Conservation (phyloP, 2,888 invertebrate genomes). For the Cheilosia vernalis region DNA sequence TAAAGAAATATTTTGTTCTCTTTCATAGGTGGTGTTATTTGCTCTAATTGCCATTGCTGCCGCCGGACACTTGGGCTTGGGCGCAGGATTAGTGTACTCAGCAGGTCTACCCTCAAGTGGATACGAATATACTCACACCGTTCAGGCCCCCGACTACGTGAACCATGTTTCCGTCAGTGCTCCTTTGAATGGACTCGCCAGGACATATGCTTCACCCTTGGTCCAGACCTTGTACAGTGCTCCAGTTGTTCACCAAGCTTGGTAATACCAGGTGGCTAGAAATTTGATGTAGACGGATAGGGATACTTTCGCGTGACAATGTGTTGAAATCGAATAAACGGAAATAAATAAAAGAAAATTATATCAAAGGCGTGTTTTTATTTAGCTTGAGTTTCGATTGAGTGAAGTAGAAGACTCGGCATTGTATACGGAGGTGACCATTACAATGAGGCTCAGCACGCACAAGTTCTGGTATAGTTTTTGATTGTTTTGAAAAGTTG, state of each 20-base stretch:
- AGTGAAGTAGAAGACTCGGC: not conserved
- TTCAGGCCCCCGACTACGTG: conserved; percentile 77
- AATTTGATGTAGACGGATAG: conserved; percentile 51
- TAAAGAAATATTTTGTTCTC: not conserved
- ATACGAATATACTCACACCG: conserved; percentile 77
- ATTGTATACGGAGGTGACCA: not conserved
- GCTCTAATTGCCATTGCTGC: conserved; percentile 76
- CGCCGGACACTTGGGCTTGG: conserved; percentile 54
- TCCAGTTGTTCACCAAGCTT: conserved; percentile 70
- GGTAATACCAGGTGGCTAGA: conserved; percentile 58
- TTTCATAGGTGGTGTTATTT: conserved; percentile 77
- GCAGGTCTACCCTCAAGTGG: conserved; percentile 75
- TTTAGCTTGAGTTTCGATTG: not conserved
- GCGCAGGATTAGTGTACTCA: conserved; percentile 69
- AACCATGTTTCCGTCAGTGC: conserved; percentile 83
- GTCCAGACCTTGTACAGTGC: conserved; percentile 69
- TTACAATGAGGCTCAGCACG: too few relatives aligned
- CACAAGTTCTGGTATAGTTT: too few relatives aligned
- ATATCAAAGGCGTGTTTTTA: not conserved
- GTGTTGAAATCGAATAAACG: conserved; percentile 39
- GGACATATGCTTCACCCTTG: conserved; percentile 63
- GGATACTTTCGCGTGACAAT: conserved; percentile 42
- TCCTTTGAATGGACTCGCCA: conserved; percentile 75
- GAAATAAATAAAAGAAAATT: conserved; percentile 14
- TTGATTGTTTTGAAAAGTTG: too few relatives aligned